Evolutionary conservation across 1,140 invertebrate species (phyloP).

Genomic region (Heliconius hermathena): DNA sequence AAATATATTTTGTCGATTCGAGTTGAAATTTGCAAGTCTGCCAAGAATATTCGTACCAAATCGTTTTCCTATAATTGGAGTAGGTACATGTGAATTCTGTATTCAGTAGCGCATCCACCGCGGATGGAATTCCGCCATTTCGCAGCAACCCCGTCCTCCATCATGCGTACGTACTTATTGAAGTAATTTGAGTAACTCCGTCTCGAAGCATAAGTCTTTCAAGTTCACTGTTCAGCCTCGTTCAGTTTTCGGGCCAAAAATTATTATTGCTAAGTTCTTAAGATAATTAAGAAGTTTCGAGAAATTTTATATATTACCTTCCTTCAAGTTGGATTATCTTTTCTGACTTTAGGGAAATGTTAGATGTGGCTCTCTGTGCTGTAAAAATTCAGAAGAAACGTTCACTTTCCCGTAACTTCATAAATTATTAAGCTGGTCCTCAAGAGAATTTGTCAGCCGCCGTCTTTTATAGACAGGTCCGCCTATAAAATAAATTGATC

Average conservation of each 20-base stretch:
- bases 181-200: slow-evolving; percentile 68
- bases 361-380: slow-evolving; percentile 15
- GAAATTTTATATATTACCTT: background rate
- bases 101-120: slow-evolving; percentile 77
- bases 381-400: slow-evolving; percentile 42
- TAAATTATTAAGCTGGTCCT: slow-evolving; percentile 63
- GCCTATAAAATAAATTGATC: slow-evolving; percentile 67
- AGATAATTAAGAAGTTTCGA: background rate
- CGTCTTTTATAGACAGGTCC: slow-evolving; percentile 67
- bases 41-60: slow-evolving; percentile 81
- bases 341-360: background rate
- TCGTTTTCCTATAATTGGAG: slow-evolving; percentile 82
- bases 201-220: slow-evolving; percentile 26
- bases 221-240: slow-evolving; percentile 20
- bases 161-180: slow-evolving; percentile 74
- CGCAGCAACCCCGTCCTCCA: slow-evolving; percentile 68
- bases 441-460: slow-evolving; percentile 60
- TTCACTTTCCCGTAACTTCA: slow-evolving; percentile 53
- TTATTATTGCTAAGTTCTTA: background rate
- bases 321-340: background rate
- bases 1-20: slow-evolving; percentile 79
- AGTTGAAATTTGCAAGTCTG: slow-evolving; percentile 80
- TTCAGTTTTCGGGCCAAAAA: background rate
- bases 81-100: slow-evolving; percentile 78
- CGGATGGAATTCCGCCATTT: slow-evolving; percentile 74